These are phyloP conservation scores for Blomia tropicalis DNA, from an alignment of 2,888 invertebrate species.

Conservation along the genomic window DNA sequence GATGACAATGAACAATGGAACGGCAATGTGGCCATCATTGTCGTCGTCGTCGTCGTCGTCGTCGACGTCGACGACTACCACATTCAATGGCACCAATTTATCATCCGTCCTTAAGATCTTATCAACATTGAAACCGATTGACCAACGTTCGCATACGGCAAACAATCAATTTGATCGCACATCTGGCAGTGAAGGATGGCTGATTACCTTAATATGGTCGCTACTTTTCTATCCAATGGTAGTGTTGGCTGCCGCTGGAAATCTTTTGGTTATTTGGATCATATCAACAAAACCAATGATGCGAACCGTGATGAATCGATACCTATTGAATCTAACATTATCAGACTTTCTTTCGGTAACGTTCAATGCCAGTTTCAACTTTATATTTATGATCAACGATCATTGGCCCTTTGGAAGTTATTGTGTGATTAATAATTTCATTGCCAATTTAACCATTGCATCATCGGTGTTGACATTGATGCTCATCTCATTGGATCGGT, in stretches of 20 bases:
- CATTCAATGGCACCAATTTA: background rate
- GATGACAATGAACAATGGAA: too few species aligned
- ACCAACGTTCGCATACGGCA: background rate
- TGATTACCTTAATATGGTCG: slow-evolving; percentile 5
- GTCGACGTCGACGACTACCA: background rate
- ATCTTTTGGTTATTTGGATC: slow-evolving; percentile 19
- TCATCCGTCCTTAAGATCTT: background rate
- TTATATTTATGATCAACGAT: slow-evolving; percentile 30
- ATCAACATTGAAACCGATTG: background rate
- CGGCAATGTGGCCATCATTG: background rate
- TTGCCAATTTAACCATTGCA: slow-evolving; percentile 28
- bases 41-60: background rate
- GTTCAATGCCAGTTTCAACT: slow-evolving; percentile 30
- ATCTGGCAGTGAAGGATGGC: background rate
- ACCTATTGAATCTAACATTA: slow-evolving; percentile 29
- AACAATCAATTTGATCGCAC: background rate
- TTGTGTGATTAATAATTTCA: slow-evolving; percentile 29
- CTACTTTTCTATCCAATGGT: slow-evolving; percentile 17
- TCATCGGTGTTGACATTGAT: slow-evolving; percentile 28
- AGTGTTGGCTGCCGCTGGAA: slow-evolving; percentile 11
- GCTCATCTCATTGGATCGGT: slow-evolving; percentile 14
- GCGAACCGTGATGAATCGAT: slow-evolving; percentile 30
- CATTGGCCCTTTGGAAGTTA: slow-evolving; percentile 31
- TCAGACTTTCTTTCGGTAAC: slow-evolving; percentile 30
- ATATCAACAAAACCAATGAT: slow-evolving; percentile 27